Evolutionary conservation across 2,113 vertebrate species (phyloP), one percentile per base, ranked within the genome.

Genomic region (Trematomus loennbergii): DNA sequence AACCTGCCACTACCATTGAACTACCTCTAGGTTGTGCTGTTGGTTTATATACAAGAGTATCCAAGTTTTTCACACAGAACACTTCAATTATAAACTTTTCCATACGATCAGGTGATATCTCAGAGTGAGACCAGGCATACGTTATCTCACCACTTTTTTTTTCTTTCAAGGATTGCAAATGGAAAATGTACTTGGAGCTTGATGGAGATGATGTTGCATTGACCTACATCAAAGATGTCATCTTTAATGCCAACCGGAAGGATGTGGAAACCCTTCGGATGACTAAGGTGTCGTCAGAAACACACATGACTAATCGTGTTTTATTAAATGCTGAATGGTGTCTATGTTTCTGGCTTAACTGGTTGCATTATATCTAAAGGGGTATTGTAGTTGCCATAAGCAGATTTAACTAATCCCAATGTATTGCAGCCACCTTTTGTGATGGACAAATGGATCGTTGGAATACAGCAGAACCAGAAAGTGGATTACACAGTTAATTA

Each of bases 181-280:
- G 98, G 98, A 99, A 99, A 96, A 97, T 98, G 96, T 99, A 99
- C 92, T 94, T 99, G 96, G 98, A 99, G 88, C 96, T 98, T 79
- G 98, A 99, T 67, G 98, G 98, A 78, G 98, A 99, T 89, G 97
- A 99, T 79, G 95, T 98, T 72, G 97, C 98, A 66, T 93, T 99
- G 87, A 97, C 97, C 25, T 99, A 99, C 92, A 99, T 99, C 93
- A 99, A 97, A 95, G 98, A 99, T 72, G 96, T 99, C 82, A 96
- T 96, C 89, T 99, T 99, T 93, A 98, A 95, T 88, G 93, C 95
- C 92, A 97, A 97, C 94, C 93, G 96, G 65, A 94, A 94, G 73
- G 96, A 97, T 86, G 94, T 93, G 82, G 97, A 99, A 86, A 88
- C 95, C 89, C 93, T 97, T 89, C 97, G 97, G 85, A 98, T 99